Evolutionary conservation across 1,140 invertebrate species (phyloP).

Genomic region (Ceratosolen solmsi): DNA sequence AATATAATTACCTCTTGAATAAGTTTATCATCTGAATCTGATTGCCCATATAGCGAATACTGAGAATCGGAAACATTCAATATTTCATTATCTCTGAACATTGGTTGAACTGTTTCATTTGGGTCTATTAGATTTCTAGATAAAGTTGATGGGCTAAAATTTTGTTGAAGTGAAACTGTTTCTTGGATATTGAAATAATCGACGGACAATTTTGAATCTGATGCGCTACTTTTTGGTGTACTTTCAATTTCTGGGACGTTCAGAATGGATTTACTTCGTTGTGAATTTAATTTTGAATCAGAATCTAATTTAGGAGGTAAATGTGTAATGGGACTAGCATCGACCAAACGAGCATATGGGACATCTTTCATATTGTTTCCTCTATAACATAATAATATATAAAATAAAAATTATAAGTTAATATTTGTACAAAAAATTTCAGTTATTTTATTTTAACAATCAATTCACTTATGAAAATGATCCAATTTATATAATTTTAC

Average conservation of each 20-base stretch:
- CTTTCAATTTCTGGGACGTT: slow-evolving; percentile 74
- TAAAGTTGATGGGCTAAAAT: slow-evolving; percentile 63
- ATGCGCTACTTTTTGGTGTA: slow-evolving; percentile 80
- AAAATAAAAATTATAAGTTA: no score
- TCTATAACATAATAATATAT: slow-evolving; percentile 55
- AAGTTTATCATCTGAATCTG: slow-evolving; percentile 74
- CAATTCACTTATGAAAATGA: no score
- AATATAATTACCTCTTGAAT: slow-evolving; percentile 66
- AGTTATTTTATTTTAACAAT: no score
- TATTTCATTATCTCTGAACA: slow-evolving; percentile 63
- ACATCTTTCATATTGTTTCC: slow-evolving; percentile 77
- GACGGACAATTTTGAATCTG: slow-evolving; percentile 86
- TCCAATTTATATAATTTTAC: no score
- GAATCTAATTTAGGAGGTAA: slow-evolving; percentile 82
- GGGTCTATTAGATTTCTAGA: slow-evolving; percentile 63
- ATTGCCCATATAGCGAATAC: slow-evolving; percentile 76
- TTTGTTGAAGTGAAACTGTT: slow-evolving; percentile 59
- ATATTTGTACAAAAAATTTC: no score
- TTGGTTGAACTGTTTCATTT: slow-evolving; percentile 59
- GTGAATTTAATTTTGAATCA: slow-evolving; percentile 82
- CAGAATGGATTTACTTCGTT: slow-evolving; percentile 78
- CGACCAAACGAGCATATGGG: slow-evolving; percentile 84
- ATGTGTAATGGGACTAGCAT: slow-evolving; percentile 75
- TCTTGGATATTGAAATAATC: slow-evolving; percentile 76
- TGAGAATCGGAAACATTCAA: slow-evolving; percentile 77